phyloP scores from a whole-genome alignment of 1,140 invertebrate genomes.

The Paraescarpia echinospica region DNA sequence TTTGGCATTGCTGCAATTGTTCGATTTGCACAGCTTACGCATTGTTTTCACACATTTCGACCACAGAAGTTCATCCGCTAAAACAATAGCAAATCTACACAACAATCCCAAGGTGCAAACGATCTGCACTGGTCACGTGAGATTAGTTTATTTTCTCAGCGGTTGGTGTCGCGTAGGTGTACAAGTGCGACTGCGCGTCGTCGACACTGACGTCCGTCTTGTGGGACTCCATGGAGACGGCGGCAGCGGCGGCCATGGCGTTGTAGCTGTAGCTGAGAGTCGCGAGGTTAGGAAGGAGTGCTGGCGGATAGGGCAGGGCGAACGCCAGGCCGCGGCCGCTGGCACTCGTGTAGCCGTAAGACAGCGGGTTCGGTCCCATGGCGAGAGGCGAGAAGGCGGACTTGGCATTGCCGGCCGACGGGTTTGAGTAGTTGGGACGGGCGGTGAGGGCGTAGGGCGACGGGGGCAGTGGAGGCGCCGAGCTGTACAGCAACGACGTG shows the following conservation, averaged over 20 bases:
- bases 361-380: slow-evolving; percentile 28
- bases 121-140: background rate
- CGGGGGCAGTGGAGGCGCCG: slow-evolving; percentile 16
- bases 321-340: slow-evolving; percentile 29
- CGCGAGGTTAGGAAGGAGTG: slow-evolving; percentile 33
- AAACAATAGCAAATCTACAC: background rate
- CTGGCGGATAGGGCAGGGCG: slow-evolving; percentile 38
- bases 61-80: background rate
- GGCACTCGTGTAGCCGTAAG: slow-evolving; percentile 21
- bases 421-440: slow-evolving; percentile 24
- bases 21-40: background rate
- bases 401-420: slow-evolving; percentile 34
- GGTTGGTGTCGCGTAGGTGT: background rate
- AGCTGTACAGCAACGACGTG: background rate
- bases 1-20: background rate
- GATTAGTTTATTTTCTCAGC: background rate
- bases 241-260: slow-evolving; percentile 31
- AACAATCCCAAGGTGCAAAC: background rate
- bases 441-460: slow-evolving; percentile 17
- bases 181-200: background rate
- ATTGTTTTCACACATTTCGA: background rate
- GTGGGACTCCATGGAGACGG: slow-evolving; percentile 9
- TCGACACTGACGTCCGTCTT: background rate
- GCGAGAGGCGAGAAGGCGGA: slow-evolving; percentile 50
- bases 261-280: slow-evolving; percentile 39